Percentiles rank a stretch among this genome's conserved stretches.
Evolutionary conservation across 2,888 invertebrate species (phyloP).

Genomic region (Heteromyza rotundicornis): DNA sequence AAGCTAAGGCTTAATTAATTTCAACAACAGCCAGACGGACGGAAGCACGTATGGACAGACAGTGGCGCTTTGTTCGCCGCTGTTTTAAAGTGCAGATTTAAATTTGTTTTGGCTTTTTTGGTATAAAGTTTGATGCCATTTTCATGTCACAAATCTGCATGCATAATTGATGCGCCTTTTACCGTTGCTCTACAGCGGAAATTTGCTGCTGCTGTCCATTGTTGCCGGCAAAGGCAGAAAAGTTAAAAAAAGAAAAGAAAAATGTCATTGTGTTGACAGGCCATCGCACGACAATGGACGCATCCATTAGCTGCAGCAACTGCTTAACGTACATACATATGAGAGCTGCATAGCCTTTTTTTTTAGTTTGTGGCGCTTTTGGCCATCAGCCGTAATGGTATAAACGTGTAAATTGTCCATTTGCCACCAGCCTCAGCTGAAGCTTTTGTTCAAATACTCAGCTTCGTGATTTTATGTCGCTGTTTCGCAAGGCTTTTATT

Average conservation of each 20-base stretch:
- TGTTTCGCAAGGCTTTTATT: not conserved
- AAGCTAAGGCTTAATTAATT: slow-evolving; percentile 8
- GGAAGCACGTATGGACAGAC: too few relatives aligned
- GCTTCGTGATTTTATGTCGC: not conserved
- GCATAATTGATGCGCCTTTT: slow-evolving; percentile 54
- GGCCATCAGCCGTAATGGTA: slow-evolving; percentile 15
- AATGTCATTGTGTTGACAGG: not conserved
- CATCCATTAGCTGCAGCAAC: slow-evolving; percentile 12
- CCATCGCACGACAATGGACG: not conserved
- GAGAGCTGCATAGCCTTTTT: not conserved
- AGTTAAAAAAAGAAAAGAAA: not conserved
- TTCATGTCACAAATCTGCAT: slow-evolving; percentile 30
- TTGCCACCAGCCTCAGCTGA: too few relatives aligned
- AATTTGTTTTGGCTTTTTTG: slow-evolving; percentile 24
- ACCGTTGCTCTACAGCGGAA: slow-evolving; percentile 26
- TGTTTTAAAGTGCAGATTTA: slow-evolving; percentile 11
- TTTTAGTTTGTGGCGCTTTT: not conserved
- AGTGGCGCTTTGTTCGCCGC: too few relatives aligned
- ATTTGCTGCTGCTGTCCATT: not conserved
- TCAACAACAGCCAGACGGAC: too few relatives aligned
- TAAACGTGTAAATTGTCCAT: slow-evolving; percentile 25
- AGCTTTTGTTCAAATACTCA: too few relatives aligned
- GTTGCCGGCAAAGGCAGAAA: not conserved
- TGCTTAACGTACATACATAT: too few relatives aligned
- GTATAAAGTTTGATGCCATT: not conserved